phyloP scores from a whole-genome alignment of 2,888 invertebrate genomes.

The Apodemia duryi region DNA sequence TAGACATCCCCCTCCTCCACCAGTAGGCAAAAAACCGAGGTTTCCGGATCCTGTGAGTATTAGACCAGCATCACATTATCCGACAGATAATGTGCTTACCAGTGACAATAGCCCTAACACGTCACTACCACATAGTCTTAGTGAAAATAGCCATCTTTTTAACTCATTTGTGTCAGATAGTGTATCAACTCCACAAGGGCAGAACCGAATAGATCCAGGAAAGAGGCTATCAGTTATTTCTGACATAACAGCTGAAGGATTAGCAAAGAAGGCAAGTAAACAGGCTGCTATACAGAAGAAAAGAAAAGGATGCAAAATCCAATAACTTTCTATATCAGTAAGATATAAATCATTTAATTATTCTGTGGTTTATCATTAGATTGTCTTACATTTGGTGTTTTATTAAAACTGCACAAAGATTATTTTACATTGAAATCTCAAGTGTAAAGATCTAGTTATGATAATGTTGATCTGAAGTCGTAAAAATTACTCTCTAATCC shows the following conservation, averaged over 20 bases:
- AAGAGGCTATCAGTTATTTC: constrained; percentile 70
- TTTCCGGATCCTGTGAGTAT: constrained; percentile 72
- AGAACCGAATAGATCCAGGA: constrained; percentile 47
- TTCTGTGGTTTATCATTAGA: constrained; percentile 15
- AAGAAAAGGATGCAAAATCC: constrained; percentile 69
- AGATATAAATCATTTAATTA: constrained; percentile 19
- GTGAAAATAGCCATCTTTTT: constrained; percentile 68
- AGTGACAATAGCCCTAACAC: constrained; percentile 39
- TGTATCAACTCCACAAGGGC: constrained; percentile 31
- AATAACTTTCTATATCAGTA: constrained; percentile 37
- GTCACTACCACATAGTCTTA: constrained; percentile 59
- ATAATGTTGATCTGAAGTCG: not conserved
- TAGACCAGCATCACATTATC: constrained; percentile 68
- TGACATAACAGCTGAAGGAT: constrained; percentile 66
- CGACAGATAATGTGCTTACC: constrained; percentile 49
- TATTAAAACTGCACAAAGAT: constrained; percentile 8
- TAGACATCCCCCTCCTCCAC: constrained; percentile 65
- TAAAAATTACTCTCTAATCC: constrained; percentile 10
- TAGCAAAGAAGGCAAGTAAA: constrained; percentile 66
- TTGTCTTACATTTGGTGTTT: constrained; percentile 6
- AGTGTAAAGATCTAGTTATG: not conserved
- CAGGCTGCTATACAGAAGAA: constrained; percentile 63
- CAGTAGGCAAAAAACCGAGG: constrained; percentile 64
- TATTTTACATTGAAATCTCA: constrained; percentile 14
- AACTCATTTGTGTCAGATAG: constrained; percentile 56